Conservation (phyloP, 1,140 invertebrate species). For the Trissolcus basalis region DNA sequence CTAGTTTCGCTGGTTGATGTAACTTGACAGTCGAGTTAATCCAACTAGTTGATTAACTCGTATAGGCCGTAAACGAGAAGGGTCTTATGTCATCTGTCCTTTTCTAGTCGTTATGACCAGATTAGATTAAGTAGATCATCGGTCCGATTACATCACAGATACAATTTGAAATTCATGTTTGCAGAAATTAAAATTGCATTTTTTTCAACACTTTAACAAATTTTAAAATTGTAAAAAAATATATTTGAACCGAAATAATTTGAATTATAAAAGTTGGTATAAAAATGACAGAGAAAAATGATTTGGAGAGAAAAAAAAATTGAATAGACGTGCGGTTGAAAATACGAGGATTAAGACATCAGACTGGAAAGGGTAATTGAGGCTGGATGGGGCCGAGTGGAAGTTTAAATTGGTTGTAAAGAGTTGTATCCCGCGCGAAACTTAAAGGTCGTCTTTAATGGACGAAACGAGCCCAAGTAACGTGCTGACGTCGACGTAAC, state of each 20-base stretch:
- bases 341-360: conserved; percentile 48
- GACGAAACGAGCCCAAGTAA: conserved; percentile 61
- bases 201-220: too few species aligned
- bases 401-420: conserved; percentile 52
- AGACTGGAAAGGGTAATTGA: conserved; percentile 40
- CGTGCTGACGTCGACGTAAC: conserved; percentile 55
- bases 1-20: conserved; percentile 15
- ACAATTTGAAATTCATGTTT: not conserved
- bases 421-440: conserved; percentile 54
- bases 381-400: conserved; percentile 24
- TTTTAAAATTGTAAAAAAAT: too few species aligned
- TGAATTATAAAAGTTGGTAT: too few species aligned
- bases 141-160: not conserved
- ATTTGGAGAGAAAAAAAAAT: not conserved
- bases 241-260: too few species aligned
- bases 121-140: conserved; percentile 26
- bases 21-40: conserved; percentile 22
- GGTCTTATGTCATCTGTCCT: conserved; percentile 7
- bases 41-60: conserved; percentile 26
- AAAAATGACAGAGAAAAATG: not conserved
- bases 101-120: conserved; percentile 12
- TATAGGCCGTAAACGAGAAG: conserved; percentile 6
- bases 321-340: conserved; percentile 12
- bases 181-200: too few species aligned
- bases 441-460: conserved; percentile 59